Conservation (phyloP, 2,888 invertebrate genomes). For the Thera obeliscata region DNA sequence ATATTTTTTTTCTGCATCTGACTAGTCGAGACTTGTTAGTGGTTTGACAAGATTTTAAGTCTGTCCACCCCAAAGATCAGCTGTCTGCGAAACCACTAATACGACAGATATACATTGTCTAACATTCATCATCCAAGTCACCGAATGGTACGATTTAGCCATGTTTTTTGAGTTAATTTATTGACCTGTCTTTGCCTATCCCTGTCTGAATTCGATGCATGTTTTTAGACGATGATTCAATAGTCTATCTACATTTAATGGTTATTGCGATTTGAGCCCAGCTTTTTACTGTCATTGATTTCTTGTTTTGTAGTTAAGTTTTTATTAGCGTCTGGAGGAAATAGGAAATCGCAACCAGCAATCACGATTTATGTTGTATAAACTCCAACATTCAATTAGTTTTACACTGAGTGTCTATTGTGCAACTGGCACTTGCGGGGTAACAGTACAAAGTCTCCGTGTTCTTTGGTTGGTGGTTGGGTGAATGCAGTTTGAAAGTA, state of each 20-base stretch:
- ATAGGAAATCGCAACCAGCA: constrained; percentile 36
- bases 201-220: constrained; percentile 59
- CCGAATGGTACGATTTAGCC: constrained; percentile 60
- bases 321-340: constrained; percentile 47
- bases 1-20: constrained; percentile 51
- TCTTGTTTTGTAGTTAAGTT: constrained; percentile 46
- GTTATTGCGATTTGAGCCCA: constrained; percentile 28
- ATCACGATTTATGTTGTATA: constrained; percentile 27
- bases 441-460: constrained; percentile 45
- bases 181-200: constrained; percentile 63
- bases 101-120: constrained; percentile 69
- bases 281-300: constrained; percentile 51
- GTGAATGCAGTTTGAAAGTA: constrained; percentile 57
- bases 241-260: constrained; percentile 41
- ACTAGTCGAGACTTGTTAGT: constrained; percentile 64
- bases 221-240: constrained; percentile 65
- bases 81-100: constrained; percentile 61
- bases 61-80: constrained; percentile 63
- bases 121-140: constrained; percentile 77
- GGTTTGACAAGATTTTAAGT: constrained; percentile 63
- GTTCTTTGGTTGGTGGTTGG: constrained; percentile 47
- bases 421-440: constrained; percentile 34
- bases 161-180: constrained; percentile 65
- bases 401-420: constrained; percentile 28
- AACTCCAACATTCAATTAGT: constrained; percentile 19